phyloP scores from a whole-genome alignment of 2,888 invertebrate genomes.

The Conchocele bisecta region DNA sequence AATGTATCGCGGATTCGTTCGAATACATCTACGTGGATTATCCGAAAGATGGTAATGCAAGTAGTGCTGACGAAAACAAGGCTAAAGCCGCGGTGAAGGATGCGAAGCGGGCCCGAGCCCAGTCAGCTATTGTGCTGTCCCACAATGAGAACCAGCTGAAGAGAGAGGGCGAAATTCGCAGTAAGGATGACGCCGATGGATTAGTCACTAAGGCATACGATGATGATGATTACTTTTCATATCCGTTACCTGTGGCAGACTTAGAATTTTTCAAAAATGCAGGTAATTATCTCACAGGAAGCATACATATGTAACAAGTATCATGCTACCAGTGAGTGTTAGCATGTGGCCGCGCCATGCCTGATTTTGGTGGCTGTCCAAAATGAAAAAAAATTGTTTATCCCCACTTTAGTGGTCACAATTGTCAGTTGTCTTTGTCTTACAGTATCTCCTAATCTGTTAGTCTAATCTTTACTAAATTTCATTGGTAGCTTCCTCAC shows the following conservation, averaged over 20 bases:
- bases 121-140: background rate
- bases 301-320: too few species aligned
- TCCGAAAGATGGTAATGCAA: constrained; percentile 57
- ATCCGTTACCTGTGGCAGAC: constrained; percentile 55
- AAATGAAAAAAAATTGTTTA: too few species aligned
- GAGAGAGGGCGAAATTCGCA: constrained; percentile 12
- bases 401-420: too few species aligned
- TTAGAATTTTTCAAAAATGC: constrained; percentile 69
- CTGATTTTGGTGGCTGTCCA: too few species aligned
- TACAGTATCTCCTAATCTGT: too few species aligned
- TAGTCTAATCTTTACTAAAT: too few species aligned
- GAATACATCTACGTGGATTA: constrained; percentile 55
- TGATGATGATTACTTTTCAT: constrained; percentile 45
- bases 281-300: too few species aligned
- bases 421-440: too few species aligned
- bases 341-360: too few species aligned
- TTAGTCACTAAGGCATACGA: constrained; percentile 43
- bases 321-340: too few species aligned
- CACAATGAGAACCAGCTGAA: too few species aligned
- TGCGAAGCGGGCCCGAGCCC: background rate
- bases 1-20: constrained; percentile 16
- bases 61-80: constrained; percentile 50
- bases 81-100: constrained; percentile 5
- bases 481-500: too few species aligned
- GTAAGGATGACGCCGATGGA: background rate